A percentile compares a stretch with the other conserved stretches of the same genome.
Conservation (phyloP, 1,140 invertebrate genomes). For the Harpegnathos saltator region DNA sequence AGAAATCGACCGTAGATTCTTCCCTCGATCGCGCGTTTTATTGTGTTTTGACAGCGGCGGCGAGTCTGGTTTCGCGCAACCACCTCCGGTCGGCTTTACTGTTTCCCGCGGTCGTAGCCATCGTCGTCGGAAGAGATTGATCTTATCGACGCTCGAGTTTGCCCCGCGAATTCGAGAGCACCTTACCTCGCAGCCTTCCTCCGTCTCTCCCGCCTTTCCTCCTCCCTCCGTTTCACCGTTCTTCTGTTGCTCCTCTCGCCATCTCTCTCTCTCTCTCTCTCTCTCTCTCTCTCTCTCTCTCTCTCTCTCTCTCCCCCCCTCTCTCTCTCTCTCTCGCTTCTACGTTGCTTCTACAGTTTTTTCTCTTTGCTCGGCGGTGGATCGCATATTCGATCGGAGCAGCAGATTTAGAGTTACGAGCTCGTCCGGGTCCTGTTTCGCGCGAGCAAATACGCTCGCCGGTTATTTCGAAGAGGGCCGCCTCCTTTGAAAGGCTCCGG, state of each 20-base stretch:
- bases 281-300: no score
- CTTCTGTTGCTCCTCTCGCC: no score
- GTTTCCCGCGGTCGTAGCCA: constrained; percentile 5
- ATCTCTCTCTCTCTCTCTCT: no score
- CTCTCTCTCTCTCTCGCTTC: background rate
- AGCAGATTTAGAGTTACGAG: constrained; percentile 75
- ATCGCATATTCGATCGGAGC: constrained; percentile 71
- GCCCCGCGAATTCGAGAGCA: constrained; percentile 38
- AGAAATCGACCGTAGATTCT: constrained; percentile 64
- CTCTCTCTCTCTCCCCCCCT: no score
- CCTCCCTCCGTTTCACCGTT: no score
- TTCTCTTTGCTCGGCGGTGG: constrained; percentile 12
- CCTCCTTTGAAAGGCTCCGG: constrained; percentile 41
- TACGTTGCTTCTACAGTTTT: constrained; percentile 32
- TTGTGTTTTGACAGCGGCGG: constrained; percentile 81
- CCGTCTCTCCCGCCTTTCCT: no score
- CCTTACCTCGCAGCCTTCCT: background rate
- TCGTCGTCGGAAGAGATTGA: constrained; percentile 32
- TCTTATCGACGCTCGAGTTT: constrained; percentile 61
- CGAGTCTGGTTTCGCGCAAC: constrained; percentile 75
- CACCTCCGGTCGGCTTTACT: constrained; percentile 37
- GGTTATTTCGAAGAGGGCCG: constrained; percentile 63
- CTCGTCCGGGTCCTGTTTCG: constrained; percentile 39
- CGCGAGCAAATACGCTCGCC: constrained; percentile 32
- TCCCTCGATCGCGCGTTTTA: constrained; percentile 77